These are phyloP conservation scores for Takifugu ocellatus DNA, from an alignment of 2,797 vertebrate species.

Conservation along the genomic window DNA sequence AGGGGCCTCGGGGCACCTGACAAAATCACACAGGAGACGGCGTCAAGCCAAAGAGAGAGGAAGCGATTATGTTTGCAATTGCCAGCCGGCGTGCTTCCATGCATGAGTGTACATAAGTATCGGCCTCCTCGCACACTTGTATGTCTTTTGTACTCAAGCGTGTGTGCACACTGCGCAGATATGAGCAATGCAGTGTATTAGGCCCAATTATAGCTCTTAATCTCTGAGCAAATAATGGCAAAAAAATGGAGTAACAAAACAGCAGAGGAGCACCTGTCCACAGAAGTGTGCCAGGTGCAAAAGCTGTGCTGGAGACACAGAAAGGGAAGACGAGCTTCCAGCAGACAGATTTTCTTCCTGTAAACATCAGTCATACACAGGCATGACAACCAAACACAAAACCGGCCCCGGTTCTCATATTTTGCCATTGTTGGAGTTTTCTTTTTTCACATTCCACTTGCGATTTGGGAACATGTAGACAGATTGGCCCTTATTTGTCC, in stretches of 20 bases:
- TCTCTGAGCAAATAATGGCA: constrained; percentile 75
- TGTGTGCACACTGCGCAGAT: constrained; percentile 51
- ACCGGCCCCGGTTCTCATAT: background rate
- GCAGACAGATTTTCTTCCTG: constrained; percentile 27
- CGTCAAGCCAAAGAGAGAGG: constrained; percentile 36
- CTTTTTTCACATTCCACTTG: background rate
- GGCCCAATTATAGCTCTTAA: constrained; percentile 69
- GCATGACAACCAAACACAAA: constrained; percentile 14
- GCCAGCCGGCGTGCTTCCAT: constrained; percentile 10
- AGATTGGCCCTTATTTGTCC: background rate
- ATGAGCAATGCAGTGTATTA: constrained; percentile 66
- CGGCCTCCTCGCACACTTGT: constrained; percentile 33
- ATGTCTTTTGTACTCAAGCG: constrained; percentile 52
- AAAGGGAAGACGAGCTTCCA: constrained; percentile 37
- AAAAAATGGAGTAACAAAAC: constrained; percentile 63
- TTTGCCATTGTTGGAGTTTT: background rate
- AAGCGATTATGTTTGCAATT: constrained; percentile 32
- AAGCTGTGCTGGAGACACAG: constrained; percentile 59
- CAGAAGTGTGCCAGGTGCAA: constrained; percentile 76
- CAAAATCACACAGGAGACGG: constrained; percentile 74
- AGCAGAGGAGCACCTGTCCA: constrained; percentile 73
- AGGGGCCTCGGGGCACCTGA: constrained; percentile 80
- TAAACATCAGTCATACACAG: constrained; percentile 19
- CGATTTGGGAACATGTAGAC: background rate
- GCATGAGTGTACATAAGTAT: constrained; percentile 40